Evolutionary conservation across 2,113 vertebrate genomes (phyloP).

Genomic region (human (Homo sapiens)): GRCh38 chr3:154725001-154725500

Average conservation of each 20-base stretch:
- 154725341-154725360: neutral
- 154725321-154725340: neutral
- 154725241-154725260: neutral
- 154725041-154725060: neutral
- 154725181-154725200: neutral
- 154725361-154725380: neutral
- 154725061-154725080: neutral
- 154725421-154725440: neutral
- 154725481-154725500: neutral
- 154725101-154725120: neutral
- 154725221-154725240: neutral
- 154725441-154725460: neutral
- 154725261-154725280: neutral
- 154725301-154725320: neutral
- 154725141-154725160: neutral
- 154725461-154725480: neutral
- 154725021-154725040: neutral
- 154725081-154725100: neutral
- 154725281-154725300: neutral
- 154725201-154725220: neutral
- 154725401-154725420: neutral
- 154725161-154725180: neutral
- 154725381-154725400: neutral
- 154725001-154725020: neutral
- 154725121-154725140: neutral